Evolutionary conservation across 2,888 invertebrate species (phyloP).

Genomic region (Lochmaea capreae): DNA sequence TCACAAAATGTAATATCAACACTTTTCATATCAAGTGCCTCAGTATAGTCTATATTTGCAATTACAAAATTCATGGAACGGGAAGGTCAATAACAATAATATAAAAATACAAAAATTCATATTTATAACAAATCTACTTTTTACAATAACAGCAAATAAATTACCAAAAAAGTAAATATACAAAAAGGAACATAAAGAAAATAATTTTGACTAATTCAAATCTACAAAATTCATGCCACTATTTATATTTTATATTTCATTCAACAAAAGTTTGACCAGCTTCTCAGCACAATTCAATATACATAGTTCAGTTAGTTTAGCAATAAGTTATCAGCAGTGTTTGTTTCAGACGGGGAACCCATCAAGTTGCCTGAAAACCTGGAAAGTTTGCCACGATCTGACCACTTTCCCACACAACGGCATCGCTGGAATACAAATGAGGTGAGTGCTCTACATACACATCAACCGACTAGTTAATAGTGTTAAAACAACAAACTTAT

Average conservation of each 20-base stretch:
- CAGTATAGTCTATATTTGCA: too few species aligned
- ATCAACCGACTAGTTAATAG: slow-evolving; percentile 26
- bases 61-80: too few species aligned
- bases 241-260: neutral
- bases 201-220: too few species aligned
- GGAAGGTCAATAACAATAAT: too few species aligned
- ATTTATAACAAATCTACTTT: too few species aligned
- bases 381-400: slow-evolving; percentile 93
- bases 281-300: neutral
- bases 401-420: slow-evolving; percentile 93
- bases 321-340: slow-evolving; percentile 32
- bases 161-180: too few species aligned
- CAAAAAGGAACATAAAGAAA: too few species aligned
- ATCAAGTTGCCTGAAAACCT: slow-evolving; percentile 95
- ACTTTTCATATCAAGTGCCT: too few species aligned
- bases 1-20: too few species aligned
- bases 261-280: neutral
- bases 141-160: too few species aligned
- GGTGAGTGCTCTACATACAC: slow-evolving; percentile 70
- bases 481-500: slow-evolving; percentile 43
- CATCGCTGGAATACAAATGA: slow-evolving; percentile 99
- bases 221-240: too few species aligned
- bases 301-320: slow-evolving; percentile 4
- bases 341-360: slow-evolving; percentile 85
- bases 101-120: too few species aligned